These are phyloP conservation scores for Lampris incognitus DNA, from an alignment of 2,113 vertebrate species.

Conservation along the genomic window DNA sequence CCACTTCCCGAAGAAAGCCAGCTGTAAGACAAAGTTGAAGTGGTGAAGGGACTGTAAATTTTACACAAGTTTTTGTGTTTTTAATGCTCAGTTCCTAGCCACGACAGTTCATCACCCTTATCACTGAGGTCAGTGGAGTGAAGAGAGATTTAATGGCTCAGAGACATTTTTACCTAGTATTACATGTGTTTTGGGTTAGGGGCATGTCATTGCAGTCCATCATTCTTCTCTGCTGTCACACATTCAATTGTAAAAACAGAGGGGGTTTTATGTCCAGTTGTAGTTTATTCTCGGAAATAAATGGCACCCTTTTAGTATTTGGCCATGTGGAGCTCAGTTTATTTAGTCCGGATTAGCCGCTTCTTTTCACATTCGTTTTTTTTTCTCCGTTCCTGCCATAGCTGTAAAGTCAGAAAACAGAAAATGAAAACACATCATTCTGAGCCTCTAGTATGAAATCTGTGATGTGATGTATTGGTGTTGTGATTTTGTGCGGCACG, in stretches of 20 bases:
- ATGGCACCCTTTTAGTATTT: constrained; percentile 12
- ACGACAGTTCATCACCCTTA: constrained; percentile 4
- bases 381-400: not conserved
- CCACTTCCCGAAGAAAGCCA: too few relatives aligned
- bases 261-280: constrained; percentile 5
- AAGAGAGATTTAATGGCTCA: constrained; percentile 14
- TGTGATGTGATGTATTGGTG: too few relatives aligned
- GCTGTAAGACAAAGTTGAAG: too few relatives aligned
- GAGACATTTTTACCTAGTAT: not conserved
- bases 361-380: constrained; percentile 7
- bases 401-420: not conserved
- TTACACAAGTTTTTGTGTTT: too few relatives aligned
- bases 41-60: too few relatives aligned
- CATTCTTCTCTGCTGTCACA: not conserved
- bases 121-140: constrained; percentile 37
- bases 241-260: not conserved
- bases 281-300: not conserved
- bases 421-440: constrained; percentile 9
- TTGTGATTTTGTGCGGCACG: too few relatives aligned
- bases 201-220: not conserved
- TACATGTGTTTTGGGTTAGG: constrained; percentile 3
- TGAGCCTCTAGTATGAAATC: too few relatives aligned
- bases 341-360: constrained; percentile 11
- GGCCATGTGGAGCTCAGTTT: constrained; percentile 11
- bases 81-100: not conserved